Percentiles rank a stretch among this genome's conserved stretches.
These are phyloP conservation scores for Sinocyclocheilus anshuiensis DNA, from an alignment of 2,113 vertebrate species.

Conservation along the genomic window DNA sequence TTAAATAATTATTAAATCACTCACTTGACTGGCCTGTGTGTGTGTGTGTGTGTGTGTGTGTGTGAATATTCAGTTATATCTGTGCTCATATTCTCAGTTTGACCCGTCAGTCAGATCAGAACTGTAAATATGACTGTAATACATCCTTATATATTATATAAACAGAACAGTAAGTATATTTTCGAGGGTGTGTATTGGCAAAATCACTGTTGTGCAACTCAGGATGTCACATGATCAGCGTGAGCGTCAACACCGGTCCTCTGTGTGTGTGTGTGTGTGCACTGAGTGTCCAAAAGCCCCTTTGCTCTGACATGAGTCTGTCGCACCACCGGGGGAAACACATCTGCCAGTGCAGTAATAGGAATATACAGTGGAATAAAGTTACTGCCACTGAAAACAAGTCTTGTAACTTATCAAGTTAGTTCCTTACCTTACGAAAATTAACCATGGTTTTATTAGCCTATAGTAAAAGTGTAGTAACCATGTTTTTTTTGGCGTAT, in stretches of 20 bases:
- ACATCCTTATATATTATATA: no score
- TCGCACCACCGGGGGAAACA: background rate
- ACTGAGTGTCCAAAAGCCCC: background rate
- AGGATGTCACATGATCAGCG: background rate
- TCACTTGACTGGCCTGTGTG: no score
- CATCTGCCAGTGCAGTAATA: background rate
- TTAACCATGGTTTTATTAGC: no score
- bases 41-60: background rate
- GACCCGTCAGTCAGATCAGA: background rate
- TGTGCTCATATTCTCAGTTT: background rate
- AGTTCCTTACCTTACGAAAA: no score
- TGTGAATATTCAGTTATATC: background rate
- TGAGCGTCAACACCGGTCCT: background rate
- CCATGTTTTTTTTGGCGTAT: no score
- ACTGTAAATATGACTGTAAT: no score
- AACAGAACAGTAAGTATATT: no score
- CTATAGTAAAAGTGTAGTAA: no score
- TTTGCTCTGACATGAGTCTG: background rate
- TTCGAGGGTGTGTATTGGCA: background rate
- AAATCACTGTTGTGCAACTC: background rate
- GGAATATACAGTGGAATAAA: no score
- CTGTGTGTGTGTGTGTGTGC: background rate
- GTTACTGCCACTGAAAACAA: no score
- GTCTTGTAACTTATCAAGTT: no score
- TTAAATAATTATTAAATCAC: no score